Evolutionary conservation across 1,140 invertebrate species (phyloP), one percentile per base, ranked within the genome.

Genomic region (Popillia japonica): DNA sequence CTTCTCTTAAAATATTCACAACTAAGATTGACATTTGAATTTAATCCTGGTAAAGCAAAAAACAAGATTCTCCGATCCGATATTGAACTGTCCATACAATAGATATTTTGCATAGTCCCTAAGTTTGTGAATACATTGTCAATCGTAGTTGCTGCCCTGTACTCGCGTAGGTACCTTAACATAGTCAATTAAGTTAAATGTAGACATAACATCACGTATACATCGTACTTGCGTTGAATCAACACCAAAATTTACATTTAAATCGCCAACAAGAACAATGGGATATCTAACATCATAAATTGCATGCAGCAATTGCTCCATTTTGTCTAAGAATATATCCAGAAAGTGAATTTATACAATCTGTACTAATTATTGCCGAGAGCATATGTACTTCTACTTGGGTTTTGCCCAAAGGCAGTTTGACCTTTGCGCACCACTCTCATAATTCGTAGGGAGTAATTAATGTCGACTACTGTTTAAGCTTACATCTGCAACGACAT

Each of bases 81-180:
- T 68, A 68, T 68, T 20, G 23, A 20, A 68, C 10, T 23, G 23
- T 68, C 64, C 64, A 68, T 68, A 27, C 10, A 20, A 27, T 20
- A 68, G 23, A 68, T 23, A 68, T 68, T 23, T 20, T 22, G 64
- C 17, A 68, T 68, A 27, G 2, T 27, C 17, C 10, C 64, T 27
- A 22, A 27, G 10, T 68, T 68, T 22, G 64, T 22, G 64, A 68
- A 68, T 22, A 68, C 64, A 68, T 68, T 68, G 64, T 68, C 64
- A 68, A 68, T 68, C 17, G 23, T 68, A 4, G 64, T 68, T 20
- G 64, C 64, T 68, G 20, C 64, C 64, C 64, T 68, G 64, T 22
- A 68, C 23, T 22, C 64, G 14, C 20, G 64, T 68, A 68, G 64
- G 10, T 68, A 68, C 3, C 20, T 68, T 68, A 68, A 27, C 64